phyloP scores from a whole-genome alignment of 2,797 vertebrate species.

The Eutrigla gurnardus region DNA sequence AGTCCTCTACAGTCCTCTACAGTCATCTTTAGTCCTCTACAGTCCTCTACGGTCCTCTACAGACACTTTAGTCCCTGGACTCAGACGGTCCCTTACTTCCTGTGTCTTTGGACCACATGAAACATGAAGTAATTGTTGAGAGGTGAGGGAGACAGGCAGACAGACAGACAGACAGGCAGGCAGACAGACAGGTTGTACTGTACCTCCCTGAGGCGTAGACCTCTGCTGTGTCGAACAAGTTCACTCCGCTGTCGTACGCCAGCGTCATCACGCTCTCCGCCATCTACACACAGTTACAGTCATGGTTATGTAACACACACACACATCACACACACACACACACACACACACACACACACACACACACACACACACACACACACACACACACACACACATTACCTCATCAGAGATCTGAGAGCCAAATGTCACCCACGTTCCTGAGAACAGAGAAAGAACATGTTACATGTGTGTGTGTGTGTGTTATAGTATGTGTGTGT shows the following conservation, averaged over 20 bases:
- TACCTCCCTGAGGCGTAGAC: slow-evolving; percentile 81
- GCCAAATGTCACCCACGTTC: slow-evolving; percentile 90
- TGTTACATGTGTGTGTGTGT: not conserved
- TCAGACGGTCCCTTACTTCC: no score
- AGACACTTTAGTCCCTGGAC: no score
- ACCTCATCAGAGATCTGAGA: slow-evolving; percentile 91
- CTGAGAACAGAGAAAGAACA: slow-evolving; percentile 69
- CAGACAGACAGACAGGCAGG: not conserved
- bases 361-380: slow-evolving; percentile 20
- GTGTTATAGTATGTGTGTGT: slow-evolving; percentile 4
- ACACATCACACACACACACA: slow-evolving; percentile 20
- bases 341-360: slow-evolving; percentile 26
- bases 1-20: no score
- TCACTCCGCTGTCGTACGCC: slow-evolving; percentile 77
- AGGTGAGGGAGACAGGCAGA: not conserved
- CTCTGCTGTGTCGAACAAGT: slow-evolving; percentile 81
- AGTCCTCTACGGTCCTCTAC: no score
- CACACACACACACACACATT: slow-evolving; percentile 10
- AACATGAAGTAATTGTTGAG: no score
- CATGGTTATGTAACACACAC: slow-evolving; percentile 21
- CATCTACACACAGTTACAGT: slow-evolving; percentile 61
- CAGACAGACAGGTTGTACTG: not conserved
- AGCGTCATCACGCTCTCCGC: slow-evolving; percentile 75
- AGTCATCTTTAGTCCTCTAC: no score
- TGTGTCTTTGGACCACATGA: no score